Evolutionary conservation across 2,888 invertebrate genomes (phyloP).

Genomic region (Zygogramma bicolorata): DNA sequence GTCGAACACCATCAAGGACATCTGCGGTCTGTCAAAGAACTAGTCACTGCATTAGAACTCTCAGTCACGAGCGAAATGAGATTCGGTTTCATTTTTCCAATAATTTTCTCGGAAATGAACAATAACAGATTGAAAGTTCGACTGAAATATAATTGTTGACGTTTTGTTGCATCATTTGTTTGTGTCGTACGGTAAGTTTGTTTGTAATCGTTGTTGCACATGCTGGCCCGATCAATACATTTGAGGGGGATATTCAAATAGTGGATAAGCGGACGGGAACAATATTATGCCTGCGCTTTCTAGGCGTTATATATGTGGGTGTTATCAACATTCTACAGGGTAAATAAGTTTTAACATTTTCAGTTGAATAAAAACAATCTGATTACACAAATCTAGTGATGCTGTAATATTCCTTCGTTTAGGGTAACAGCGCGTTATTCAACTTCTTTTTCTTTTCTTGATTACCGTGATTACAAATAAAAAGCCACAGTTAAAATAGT

Average conservation of each 20-base stretch:
- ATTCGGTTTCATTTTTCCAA: slow-evolving; percentile 21
- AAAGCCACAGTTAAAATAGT: too few relatives aligned
- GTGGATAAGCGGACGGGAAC: neutral
- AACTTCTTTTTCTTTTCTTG: too few relatives aligned
- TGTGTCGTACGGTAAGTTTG: neutral
- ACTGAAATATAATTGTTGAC: slow-evolving; percentile 7
- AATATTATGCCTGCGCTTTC: too few relatives aligned
- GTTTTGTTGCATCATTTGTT: neutral
- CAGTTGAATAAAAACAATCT: too few relatives aligned
- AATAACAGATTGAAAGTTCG: slow-evolving; percentile 7
- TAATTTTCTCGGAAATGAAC: slow-evolving; percentile 23
- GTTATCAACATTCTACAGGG: neutral
- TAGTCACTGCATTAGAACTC: slow-evolving; percentile 17
- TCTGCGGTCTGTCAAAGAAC: slow-evolving; percentile 23
- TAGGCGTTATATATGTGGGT: too few relatives aligned
- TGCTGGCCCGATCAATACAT: neutral
- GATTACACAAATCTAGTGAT: too few relatives aligned
- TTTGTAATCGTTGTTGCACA: neutral
- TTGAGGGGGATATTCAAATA: slow-evolving; percentile 1
- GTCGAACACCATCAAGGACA: slow-evolving; percentile 14
- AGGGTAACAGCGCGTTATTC: too few relatives aligned
- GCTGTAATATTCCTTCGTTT: too few relatives aligned
- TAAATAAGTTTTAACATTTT: neutral
- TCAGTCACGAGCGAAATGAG: slow-evolving; percentile 22
- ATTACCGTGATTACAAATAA: too few relatives aligned